Evolutionary conservation across 2,113 vertebrate species (phyloP).

Genomic region (human): GRCh38 chr4:6181001-6181500

Average conservation of each 20-base stretch:
- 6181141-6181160: not conserved
- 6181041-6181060: not conserved
- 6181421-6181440: not conserved
- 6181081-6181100: not conserved
- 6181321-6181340: not conserved
- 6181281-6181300: rapidly evolving
- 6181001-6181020: not conserved
- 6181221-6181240: rapidly evolving
- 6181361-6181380: not conserved
- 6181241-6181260: not conserved
- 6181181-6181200: rapidly evolving
- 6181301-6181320: not conserved
- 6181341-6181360: not conserved
- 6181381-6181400: not conserved
- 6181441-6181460: not conserved
- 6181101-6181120: conserved; percentile 17
- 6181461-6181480: not conserved
- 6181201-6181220: not conserved
- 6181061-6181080: not conserved
- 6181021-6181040: not conserved
- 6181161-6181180: not conserved
- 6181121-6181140: rapidly evolving
- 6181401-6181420: not conserved
- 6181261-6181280: not conserved
- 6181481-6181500: too few relatives aligned